Evolutionary conservation across 2,888 invertebrate genomes (phyloP).

Genomic region (Ectobius pallidus): DNA sequence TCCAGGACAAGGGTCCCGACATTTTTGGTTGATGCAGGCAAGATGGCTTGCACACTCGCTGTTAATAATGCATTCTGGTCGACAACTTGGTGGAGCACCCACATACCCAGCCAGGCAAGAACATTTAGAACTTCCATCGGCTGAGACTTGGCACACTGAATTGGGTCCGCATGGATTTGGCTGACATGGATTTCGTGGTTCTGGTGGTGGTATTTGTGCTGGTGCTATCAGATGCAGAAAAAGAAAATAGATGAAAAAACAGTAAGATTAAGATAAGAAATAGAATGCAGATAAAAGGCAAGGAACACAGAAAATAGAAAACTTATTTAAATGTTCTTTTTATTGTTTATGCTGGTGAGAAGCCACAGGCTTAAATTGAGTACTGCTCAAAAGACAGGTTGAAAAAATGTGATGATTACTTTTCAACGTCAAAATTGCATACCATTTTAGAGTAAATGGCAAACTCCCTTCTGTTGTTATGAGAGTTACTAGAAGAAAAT

Average conservation of each 20-base stretch:
- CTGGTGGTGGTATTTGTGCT: constrained; percentile 46
- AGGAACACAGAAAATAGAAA: background rate
- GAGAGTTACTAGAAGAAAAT: no score
- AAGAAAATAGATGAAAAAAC: background rate
- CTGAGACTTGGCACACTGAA: constrained; percentile 64
- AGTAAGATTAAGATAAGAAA: background rate
- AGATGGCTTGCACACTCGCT: constrained; percentile 49
- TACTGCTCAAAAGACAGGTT: no score
- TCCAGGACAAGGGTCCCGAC: constrained; percentile 53
- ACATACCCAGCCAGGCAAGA: constrained; percentile 54
- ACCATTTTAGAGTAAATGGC: no score
- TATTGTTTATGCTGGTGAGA: no score
- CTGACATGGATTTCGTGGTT: constrained; percentile 60
- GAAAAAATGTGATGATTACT: no score
- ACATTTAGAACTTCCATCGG: constrained; percentile 48
- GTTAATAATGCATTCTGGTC: constrained; percentile 66
- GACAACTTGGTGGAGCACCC: constrained; percentile 62
- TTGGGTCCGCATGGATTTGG: constrained; percentile 74
- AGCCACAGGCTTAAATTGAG: no score
- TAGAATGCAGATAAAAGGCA: background rate
- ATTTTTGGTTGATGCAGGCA: constrained; percentile 50
- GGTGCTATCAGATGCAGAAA: constrained; percentile 11
- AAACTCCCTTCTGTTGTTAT: no score
- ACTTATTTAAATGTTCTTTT: no score
- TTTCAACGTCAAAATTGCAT: no score